These are phyloP conservation scores for Bos javanicus DNA, from an alignment of 2,113 vertebrate genomes.

Conservation along the genomic window DNA sequence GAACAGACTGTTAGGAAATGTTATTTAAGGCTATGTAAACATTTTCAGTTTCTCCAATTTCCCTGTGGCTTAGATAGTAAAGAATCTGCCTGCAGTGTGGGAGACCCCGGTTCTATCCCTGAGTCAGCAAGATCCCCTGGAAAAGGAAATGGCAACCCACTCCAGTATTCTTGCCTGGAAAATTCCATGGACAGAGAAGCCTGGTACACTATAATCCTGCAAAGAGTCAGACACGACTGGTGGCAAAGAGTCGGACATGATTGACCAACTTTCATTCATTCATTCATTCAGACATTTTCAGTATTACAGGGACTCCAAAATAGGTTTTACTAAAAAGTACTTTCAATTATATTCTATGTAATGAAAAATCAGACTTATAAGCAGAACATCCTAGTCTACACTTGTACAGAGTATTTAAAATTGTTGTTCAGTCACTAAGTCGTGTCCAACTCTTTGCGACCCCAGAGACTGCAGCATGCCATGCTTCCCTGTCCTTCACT, in stretches of 20 bases:
- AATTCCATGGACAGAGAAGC: neutral
- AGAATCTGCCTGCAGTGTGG: neutral
- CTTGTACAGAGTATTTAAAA: slow-evolving; percentile 4
- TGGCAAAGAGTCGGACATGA: neutral
- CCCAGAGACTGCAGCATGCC: neutral
- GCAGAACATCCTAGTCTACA: neutral
- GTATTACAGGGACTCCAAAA: neutral
- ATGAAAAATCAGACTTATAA: neutral
- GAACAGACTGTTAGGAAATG: neutral
- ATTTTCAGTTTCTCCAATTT: neutral
- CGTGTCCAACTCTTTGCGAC: neutral
- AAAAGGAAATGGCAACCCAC: neutral
- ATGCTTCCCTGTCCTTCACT: neutral
- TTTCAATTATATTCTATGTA: slow-evolving; percentile 23
- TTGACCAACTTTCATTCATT: neutral
- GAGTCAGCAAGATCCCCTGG: neutral
- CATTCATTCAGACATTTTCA: neutral
- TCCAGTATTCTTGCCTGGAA: neutral
- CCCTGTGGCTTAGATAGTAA: neutral
- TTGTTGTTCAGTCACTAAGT: neutral
- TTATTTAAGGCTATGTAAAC: neutral
- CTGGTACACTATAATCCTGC: neutral
- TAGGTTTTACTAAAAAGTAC: neutral
- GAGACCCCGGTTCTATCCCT: neutral
- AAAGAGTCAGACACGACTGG: neutral